Percentiles rank a stretch among this genome's conserved stretches.
These are phyloP conservation scores for Adelosebastes latens DNA, from an alignment of 2,797 vertebrate genomes.

Conservation along the genomic window DNA sequence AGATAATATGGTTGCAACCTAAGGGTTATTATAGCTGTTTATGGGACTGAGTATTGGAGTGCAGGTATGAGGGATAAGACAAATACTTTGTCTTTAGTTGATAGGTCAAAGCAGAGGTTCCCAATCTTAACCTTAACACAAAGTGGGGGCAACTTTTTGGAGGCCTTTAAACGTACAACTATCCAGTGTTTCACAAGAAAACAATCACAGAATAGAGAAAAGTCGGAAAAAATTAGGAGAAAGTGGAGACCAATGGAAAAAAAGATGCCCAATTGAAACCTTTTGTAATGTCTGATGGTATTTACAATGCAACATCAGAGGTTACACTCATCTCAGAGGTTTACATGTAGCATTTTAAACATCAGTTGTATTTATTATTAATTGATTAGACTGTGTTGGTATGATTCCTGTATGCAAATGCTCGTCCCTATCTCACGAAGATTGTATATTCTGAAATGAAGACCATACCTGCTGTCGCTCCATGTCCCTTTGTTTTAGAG, in stretches of 20 bases:
- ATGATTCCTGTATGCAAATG: background rate
- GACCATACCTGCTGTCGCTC: background rate
- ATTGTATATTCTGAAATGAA: background rate
- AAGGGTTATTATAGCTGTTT: background rate
- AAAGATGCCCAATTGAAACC: background rate
- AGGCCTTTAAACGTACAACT: background rate
- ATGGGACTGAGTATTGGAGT: background rate
- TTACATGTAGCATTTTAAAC: background rate
- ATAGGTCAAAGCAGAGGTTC: background rate
- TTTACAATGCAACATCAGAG: background rate
- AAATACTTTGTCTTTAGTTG: background rate
- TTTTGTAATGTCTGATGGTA: background rate
- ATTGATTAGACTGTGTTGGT: background rate
- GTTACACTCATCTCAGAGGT: background rate
- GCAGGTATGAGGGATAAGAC: too few relatives aligned
- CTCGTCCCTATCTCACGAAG: fast-evolving
- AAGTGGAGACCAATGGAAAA: background rate
- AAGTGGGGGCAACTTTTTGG: background rate
- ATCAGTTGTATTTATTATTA: background rate
- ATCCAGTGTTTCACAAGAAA: background rate
- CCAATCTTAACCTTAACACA: background rate
- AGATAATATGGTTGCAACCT: too few relatives aligned
- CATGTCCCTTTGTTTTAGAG: background rate
- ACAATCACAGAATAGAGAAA: background rate
- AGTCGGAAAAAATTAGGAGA: background rate